These are phyloP conservation scores for Ammodytes dubius DNA, from an alignment of 2,113 vertebrate species.

Conservation along the genomic window DNA sequence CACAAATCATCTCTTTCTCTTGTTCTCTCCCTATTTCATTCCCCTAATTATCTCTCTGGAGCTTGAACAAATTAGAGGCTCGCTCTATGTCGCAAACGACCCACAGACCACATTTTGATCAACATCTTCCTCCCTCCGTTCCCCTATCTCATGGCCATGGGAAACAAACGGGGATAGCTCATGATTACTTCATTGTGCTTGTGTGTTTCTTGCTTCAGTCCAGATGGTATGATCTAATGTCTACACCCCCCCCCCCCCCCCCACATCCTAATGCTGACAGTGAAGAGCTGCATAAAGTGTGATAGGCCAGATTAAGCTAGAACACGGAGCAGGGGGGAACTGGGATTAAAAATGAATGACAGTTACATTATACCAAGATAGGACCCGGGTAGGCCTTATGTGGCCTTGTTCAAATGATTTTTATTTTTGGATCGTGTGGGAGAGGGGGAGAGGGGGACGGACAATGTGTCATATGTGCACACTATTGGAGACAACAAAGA, in stretches of 20 bases:
- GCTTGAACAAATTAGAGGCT: conserved; percentile 32
- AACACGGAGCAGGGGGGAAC: conserved; percentile 21
- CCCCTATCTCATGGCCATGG: conserved; percentile 11
- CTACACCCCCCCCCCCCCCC: conserved; percentile 10
- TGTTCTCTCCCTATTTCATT: conserved; percentile 15
- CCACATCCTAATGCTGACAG: conserved; percentile 58
- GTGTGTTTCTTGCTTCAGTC: conserved; percentile 59
- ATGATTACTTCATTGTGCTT: conserved; percentile 53
- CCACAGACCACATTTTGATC: conserved; percentile 43
- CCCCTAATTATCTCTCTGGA: conserved; percentile 22
- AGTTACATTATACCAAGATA: conserved; percentile 43
- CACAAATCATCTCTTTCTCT: conserved; percentile 15
- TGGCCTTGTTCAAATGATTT: conserved; percentile 53
- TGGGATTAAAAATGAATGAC: conserved; percentile 60
- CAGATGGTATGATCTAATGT: conserved; percentile 71
- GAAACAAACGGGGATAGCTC: conserved; percentile 31
- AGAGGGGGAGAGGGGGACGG: conserved; percentile 15
- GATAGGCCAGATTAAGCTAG: conserved; percentile 57
- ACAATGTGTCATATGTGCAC: conserved; percentile 40
- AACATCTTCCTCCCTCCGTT: conserved; percentile 14
- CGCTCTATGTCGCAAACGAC: conserved; percentile 8
- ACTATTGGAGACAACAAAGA: conserved; percentile 40
- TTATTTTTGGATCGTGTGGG: conserved; percentile 66
- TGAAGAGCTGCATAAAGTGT: conserved; percentile 41
- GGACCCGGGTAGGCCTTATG: conserved; percentile 39